Evolutionary conservation across 2,888 invertebrate species (phyloP).

Genomic region (Watsonalla binaria): DNA sequence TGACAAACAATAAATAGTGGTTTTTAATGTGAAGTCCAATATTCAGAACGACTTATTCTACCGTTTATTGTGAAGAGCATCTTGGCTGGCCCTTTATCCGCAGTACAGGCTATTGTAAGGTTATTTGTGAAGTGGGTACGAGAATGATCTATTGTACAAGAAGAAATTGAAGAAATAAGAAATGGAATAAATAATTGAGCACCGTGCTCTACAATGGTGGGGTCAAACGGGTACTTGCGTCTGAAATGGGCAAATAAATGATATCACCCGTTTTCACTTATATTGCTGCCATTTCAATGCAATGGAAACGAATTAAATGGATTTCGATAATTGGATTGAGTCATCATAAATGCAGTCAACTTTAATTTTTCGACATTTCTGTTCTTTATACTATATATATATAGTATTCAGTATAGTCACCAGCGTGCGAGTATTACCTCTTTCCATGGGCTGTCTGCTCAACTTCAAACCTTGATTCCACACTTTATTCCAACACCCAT

Average conservation of each 20-base stretch:
- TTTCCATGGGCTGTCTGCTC: too few species aligned
- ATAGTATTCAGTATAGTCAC: too few species aligned
- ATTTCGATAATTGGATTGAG: not conserved
- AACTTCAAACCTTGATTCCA: too few species aligned
- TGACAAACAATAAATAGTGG: not conserved
- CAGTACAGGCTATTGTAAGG: not conserved
- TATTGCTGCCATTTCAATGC: not conserved
- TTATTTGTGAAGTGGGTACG: not conserved
- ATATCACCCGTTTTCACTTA: not conserved
- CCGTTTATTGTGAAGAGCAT: not conserved
- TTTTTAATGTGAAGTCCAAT: not conserved
- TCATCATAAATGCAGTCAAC: not conserved
- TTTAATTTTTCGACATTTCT: not conserved
- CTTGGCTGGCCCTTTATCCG: not conserved
- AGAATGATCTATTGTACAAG: not conserved
- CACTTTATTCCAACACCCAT: too few species aligned
- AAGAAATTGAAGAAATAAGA: not conserved
- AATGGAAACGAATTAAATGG: not conserved
- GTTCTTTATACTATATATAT: too few species aligned
- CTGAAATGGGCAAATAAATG: not conserved
- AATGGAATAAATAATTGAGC: not conserved
- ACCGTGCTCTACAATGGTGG: not conserved
- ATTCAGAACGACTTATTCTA: not conserved
- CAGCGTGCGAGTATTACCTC: too few species aligned
- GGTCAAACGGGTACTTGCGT: not conserved